Evolutionary conservation across 2,113 vertebrate genomes (phyloP), one percentile per base, ranked within the genome.

Genomic region (Ptychochromis oligacanthus): DNA sequence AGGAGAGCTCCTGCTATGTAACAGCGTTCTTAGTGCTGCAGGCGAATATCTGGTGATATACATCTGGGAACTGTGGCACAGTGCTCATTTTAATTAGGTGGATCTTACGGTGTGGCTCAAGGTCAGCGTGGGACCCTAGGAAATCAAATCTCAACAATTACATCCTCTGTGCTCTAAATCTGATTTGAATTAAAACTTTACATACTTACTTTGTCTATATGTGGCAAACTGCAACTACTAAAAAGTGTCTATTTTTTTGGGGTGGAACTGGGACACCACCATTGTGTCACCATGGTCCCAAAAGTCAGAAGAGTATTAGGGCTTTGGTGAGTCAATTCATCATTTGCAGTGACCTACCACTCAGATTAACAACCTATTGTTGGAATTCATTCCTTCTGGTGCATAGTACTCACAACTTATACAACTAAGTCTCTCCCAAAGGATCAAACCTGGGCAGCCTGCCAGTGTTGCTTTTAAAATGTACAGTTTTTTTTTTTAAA

Each of bases 51-150:
- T 79, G 26, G 7, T 83, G 79, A 76, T 76, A 8, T 58, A 55
- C 31, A 7, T 80, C 36, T 26, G 79, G 81, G 46, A 79, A 56
- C 40, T 52, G 62, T 24, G 56, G 36, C 26, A 74, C n/a, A 49
- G 59, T 61, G 46, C 56, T 77, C 59, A 61, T 88, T 93, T 88
- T 77, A 88, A 86, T 90, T 65, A 89, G 78, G 22, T 13, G 7
- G 11, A 67, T 80, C n/a, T 36, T 24, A 82, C 24, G 62, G 18
- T 40, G 55, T 40, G n/a, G 56, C 62, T 80, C n/a, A n/a, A n/a
- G n/a, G n/a, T n/a, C 62, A 49, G 15, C 24, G 24, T 15, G 57
- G 38, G 57, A 86, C 49, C 20, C 31, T 2, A 15, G 26, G 17
- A 49, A 60, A 9, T 57, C 20, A 57, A 67, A 62, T 67, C 56